Base-by-base conservation (phyloP, 1,140 invertebrate species). In the Protaetia brevitarsis region DNA sequence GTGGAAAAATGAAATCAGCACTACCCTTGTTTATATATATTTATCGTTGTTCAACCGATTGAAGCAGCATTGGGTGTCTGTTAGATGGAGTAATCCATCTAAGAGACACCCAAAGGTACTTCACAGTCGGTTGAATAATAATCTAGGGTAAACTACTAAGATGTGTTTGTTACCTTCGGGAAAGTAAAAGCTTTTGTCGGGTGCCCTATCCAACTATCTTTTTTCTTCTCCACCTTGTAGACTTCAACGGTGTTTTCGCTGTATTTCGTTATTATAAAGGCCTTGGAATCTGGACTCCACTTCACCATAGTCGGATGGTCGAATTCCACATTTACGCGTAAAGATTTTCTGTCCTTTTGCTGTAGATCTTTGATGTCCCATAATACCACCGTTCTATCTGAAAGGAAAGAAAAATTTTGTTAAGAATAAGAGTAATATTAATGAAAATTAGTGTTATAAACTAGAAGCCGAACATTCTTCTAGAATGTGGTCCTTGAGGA, bases 271-370 rank as follows among this genome's bases (percentile, higher is more conserved):
- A 92, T 85, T 30, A 95, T 85, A 76, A 95, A 91, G 10, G 93
- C 92, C 80, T 91, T 95, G 23, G 86, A 87, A 81, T 96, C 93
- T 0, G 93, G 93, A 75, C 91, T 94, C 88, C 93, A 96, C 45
- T 86, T 86, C 10, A 95, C 82, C 66, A 87, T 82, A 2, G 86
- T 88, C 0, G 90, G 91, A 79, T 89, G 83, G 78, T 96, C 94
- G 70, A 88, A 91, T 71, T 94, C 90, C 23, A 96, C 85, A 78
- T 94, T 94, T 5, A 91, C 84, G 7, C 93, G 79, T 1, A 93
- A 78, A 7, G 86, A 88, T 82, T 88, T 91, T 74, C 88, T 84
- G 60, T 92, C 88, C 74, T 90, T 91, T 26, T 85, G 81, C 11
- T 76, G 78, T 57, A 94, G 84, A 69, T 94, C 89, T 72, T 89